Evolutionary conservation across 2,113 vertebrate genomes (phyloP).

Genomic region (Podocnemis expansa): DNA sequence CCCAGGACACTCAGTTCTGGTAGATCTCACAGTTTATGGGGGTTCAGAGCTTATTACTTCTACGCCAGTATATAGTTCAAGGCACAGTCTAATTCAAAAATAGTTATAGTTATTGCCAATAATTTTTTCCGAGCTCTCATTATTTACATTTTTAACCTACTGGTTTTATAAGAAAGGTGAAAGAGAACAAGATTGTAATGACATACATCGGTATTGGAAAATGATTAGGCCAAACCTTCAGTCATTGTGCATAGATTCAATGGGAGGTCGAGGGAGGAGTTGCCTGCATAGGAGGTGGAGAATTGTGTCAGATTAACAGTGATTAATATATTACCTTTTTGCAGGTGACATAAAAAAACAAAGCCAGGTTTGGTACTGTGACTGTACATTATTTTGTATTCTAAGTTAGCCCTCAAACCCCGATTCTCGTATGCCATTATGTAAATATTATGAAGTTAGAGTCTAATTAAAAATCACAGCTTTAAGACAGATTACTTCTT

Average conservation of each 20-base stretch:
- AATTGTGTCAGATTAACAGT: neutral
- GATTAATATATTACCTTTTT: neutral
- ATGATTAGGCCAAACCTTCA: neutral
- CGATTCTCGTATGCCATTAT: neutral
- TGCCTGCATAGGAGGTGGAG: neutral
- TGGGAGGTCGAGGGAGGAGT: no score
- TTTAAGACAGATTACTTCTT: neutral
- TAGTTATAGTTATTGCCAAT: neutral
- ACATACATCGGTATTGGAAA: neutral
- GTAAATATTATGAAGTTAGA: neutral
- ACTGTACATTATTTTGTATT: neutral
- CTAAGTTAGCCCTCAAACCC: neutral
- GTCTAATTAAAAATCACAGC: conserved; percentile 14
- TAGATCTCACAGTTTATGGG: neutral
- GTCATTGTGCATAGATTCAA: neutral
- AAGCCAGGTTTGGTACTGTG: neutral
- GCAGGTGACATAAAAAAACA: neutral
- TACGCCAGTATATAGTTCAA: accelerated
- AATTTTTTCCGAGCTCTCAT: neutral
- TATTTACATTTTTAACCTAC: neutral
- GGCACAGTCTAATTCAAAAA: accelerated
- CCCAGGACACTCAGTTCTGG: neutral
- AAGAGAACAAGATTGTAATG: neutral
- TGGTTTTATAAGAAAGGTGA: neutral
- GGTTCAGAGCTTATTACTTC: neutral